Conservation (phyloP, 1,140 invertebrate species). For the Aphaenogaster ashmeadi region DNA sequence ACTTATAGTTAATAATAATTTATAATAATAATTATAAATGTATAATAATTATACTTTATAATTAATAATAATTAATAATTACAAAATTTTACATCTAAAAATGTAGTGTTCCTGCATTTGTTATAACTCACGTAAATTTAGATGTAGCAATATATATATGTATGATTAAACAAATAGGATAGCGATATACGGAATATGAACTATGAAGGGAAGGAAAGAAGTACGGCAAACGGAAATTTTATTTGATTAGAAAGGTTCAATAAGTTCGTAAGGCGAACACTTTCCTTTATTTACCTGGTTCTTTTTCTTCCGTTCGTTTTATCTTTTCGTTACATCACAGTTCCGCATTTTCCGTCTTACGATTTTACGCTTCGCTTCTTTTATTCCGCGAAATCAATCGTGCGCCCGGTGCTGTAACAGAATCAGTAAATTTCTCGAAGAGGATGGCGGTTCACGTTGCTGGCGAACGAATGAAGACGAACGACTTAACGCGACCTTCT, state of each 20-base stretch:
- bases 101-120: neutral
- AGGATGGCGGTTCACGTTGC: slow-evolving; percentile 11
- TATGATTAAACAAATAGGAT: neutral
- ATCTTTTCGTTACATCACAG: slow-evolving; percentile 13
- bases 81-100: neutral
- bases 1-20: neutral
- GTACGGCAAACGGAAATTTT: neutral
- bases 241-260: slow-evolving; percentile 13
- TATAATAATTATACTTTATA: slow-evolving; percentile 7
- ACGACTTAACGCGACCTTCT: slow-evolving; percentile 44
- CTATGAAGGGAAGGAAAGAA: neutral
- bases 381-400: slow-evolving; percentile 56
- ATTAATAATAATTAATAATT: slow-evolving; percentile 7
- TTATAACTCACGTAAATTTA: neutral
- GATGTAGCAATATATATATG: too few species aligned
- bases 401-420: neutral
- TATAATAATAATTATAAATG: neutral
- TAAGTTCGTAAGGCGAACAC: neutral
- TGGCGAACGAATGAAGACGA: slow-evolving; percentile 52
- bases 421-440: slow-evolving; percentile 42
- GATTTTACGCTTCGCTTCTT: slow-evolving; percentile 36
- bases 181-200: neutral
- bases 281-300: slow-evolving; percentile 27
- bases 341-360: neutral
- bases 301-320: neutral